Evolutionary conservation across 2,888 invertebrate genomes (phyloP).

Genomic region (Dioctria rufipes): DNA sequence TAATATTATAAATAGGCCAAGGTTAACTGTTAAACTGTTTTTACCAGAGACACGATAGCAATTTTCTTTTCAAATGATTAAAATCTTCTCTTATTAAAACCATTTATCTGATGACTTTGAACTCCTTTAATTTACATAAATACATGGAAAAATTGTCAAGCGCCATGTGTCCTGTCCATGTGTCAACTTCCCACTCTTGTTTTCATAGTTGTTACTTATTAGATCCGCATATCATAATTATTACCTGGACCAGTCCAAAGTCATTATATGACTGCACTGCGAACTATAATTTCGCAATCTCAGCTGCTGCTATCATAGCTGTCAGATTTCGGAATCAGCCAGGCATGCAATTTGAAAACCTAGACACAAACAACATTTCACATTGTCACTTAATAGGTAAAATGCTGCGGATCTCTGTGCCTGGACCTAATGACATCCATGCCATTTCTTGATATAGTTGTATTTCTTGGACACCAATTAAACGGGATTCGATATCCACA

Average conservation of each 20-base stretch:
- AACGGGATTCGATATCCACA: conserved; percentile 4
- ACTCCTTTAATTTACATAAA: too few species aligned
- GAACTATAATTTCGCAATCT: not conserved
- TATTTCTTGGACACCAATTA: conserved; percentile 36
- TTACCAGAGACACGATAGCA: too few species aligned
- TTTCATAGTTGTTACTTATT: not conserved
- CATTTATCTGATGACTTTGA: too few species aligned
- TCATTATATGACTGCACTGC: not conserved
- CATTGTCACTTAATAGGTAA: conserved; percentile 35
- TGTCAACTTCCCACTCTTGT: too few species aligned
- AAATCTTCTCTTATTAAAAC: too few species aligned
- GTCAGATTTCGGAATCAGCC: not conserved
- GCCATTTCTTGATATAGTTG: conserved; percentile 29
- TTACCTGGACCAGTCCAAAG: conserved; percentile 1
- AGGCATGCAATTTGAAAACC: not conserved
- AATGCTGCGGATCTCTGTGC: not conserved
- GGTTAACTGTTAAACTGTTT: too few species aligned
- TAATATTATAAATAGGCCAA: too few species aligned
- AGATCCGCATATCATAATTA: conserved; percentile 24
- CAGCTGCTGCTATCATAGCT: not conserved
- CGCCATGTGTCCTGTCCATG: too few species aligned
- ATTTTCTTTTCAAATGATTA: too few species aligned
- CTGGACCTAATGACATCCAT: conserved; percentile 29
- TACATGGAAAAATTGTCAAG: too few species aligned
- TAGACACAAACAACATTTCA: conserved; percentile 31